Evolutionary conservation across 1,140 invertebrate species (phyloP).

Genomic region (Trachymyrmex septentrionalis): DNA sequence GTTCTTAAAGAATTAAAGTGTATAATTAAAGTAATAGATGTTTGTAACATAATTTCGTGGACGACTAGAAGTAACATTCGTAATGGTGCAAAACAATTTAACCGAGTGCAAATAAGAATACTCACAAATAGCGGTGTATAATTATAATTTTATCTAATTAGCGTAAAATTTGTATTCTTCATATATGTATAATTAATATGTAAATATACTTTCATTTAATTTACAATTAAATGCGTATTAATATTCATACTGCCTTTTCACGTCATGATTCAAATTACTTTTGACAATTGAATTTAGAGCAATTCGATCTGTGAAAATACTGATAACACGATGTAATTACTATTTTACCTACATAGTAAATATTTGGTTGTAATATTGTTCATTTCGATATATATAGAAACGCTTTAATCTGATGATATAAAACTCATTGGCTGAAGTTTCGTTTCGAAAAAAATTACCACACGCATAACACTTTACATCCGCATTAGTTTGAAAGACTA

Average conservation of each 20-base stretch:
- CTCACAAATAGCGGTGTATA: not conserved
- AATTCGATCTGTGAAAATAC: not conserved
- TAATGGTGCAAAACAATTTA: not conserved
- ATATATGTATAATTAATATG: slow-evolving; percentile 16
- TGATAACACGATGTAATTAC: not conserved
- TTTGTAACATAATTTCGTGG: not conserved
- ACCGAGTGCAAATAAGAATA: not conserved
- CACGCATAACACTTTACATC: not conserved
- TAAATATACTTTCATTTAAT: slow-evolving; percentile 38
- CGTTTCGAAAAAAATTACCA: not conserved
- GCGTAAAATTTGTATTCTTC: slow-evolving; percentile 11
- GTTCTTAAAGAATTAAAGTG: not conserved
- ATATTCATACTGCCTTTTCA: slow-evolving; percentile 29
- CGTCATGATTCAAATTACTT: slow-evolving; percentile 16
- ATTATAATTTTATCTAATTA: not conserved
- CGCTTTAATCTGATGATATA: not conserved
- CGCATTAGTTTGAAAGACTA: not conserved
- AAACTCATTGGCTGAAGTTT: not conserved
- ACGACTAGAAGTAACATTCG: not conserved
- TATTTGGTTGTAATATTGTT: not conserved
- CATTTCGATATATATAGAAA: too few relatives aligned
- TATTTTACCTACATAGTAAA: not conserved
- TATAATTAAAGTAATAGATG: not conserved
- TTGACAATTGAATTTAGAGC: slow-evolving; percentile 1
- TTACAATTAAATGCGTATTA: slow-evolving; percentile 22